Percentiles rank a stretch among this genome's conserved stretches.
phyloP scores from a whole-genome alignment of 2,797 vertebrate genomes.

The Rhabdomys pumilio region DNA sequence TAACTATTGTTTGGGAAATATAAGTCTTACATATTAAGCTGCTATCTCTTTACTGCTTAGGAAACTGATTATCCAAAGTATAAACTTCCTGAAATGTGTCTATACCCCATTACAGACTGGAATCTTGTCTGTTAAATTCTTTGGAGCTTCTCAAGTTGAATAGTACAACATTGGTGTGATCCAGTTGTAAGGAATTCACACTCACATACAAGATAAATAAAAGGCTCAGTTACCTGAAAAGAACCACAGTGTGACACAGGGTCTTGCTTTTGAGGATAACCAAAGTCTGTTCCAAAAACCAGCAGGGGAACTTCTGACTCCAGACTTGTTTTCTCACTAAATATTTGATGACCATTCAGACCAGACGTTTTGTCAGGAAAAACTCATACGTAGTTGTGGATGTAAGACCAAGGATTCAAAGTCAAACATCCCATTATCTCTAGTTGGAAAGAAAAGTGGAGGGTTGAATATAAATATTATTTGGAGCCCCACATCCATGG shows the following conservation, averaged over 20 bases:
- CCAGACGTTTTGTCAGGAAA: neutral
- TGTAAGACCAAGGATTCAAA: neutral
- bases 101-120: rapidly evolving
- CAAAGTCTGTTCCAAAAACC: neutral
- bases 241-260: neutral
- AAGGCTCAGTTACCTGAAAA: neutral
- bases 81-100: neutral
- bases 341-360: slow-evolving; percentile 9
- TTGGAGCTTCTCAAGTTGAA: neutral
- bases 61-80: neutral
- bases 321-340: neutral
- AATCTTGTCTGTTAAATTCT: rapidly evolving
- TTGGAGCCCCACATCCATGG: neutral
- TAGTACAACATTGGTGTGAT: neutral
- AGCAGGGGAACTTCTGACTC: neutral
- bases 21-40: neutral
- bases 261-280: neutral
- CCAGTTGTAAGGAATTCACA: neutral
- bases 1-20: neutral
- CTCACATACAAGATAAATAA: neutral
- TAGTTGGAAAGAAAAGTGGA: neutral
- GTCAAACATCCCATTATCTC: neutral
- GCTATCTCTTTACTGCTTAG: neutral
- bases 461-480: neutral
- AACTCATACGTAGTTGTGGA: neutral